phyloP scores from a whole-genome alignment of 2,113 vertebrate species.

The Candoia aspera region DNA sequence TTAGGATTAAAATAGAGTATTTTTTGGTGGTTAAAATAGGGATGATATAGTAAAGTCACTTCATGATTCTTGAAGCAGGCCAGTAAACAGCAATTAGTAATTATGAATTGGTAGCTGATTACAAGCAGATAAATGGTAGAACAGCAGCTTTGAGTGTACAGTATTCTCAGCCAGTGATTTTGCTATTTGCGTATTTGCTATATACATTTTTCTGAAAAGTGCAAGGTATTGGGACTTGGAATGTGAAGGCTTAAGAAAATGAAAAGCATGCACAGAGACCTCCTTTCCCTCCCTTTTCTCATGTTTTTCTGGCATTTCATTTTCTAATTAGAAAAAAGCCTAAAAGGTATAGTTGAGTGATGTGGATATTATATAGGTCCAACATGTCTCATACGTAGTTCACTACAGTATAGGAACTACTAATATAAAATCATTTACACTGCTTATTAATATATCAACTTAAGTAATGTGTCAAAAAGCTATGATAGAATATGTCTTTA shows the following conservation, averaged over 20 bases:
- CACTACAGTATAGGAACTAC: slow-evolving; percentile 44
- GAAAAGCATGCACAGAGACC: not conserved
- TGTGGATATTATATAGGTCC: not conserved
- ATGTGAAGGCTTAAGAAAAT: not conserved
- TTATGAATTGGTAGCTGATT: not conserved
- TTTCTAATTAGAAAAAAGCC: not conserved
- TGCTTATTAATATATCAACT: slow-evolving; percentile 2
- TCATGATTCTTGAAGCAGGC: not conserved
- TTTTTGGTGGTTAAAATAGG: not conserved
- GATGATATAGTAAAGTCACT: not conserved
- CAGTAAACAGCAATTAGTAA: not conserved
- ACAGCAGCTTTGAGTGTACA: not conserved
- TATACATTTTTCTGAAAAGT: not conserved
- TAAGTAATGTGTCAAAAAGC: slow-evolving; percentile 36
- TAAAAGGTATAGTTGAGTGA: slow-evolving; percentile 7
- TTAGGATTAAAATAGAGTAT: not conserved
- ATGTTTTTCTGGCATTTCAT: not conserved
- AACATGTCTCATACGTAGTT: slow-evolving; percentile 1
- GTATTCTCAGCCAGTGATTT: not conserved
- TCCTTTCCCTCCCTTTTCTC: not conserved
- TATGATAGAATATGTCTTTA: not conserved
- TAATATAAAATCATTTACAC: slow-evolving; percentile 20
- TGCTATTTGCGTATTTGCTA: not conserved
- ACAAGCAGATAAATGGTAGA: not conserved
- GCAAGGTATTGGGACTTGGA: not conserved